Conservation (phyloP, 2,113 vertebrate species). For the Spea multiplicata region DNA sequence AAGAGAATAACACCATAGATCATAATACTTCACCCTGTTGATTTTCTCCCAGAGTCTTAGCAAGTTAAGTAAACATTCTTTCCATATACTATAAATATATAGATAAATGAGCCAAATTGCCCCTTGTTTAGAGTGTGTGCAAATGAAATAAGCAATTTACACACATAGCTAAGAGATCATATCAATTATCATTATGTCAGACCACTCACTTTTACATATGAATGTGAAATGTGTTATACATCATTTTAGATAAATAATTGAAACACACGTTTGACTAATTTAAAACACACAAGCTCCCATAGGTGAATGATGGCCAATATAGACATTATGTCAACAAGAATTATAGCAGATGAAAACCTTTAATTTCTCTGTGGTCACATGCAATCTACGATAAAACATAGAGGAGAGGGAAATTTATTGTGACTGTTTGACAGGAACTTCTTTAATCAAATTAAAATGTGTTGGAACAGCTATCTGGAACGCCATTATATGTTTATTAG, state of each 20-base stretch:
- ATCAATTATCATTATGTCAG: slow-evolving; percentile 9
- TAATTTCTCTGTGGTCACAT: slow-evolving; percentile 4
- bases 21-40: not conserved
- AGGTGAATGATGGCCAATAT: slow-evolving; percentile 16
- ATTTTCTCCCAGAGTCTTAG: not conserved
- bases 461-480: slow-evolving; percentile 22
- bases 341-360: slow-evolving; percentile 10
- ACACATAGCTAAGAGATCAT: slow-evolving; percentile 2
- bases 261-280: slow-evolving; percentile 24
- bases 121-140: slow-evolving; percentile 12
- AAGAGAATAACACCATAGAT: not conserved
- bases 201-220: slow-evolving; percentile 5
- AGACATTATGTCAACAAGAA: not conserved
- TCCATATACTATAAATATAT: slow-evolving; percentile 7
- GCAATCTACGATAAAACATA: not conserved
- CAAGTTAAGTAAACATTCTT: not conserved
- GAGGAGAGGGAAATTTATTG: slow-evolving; percentile 24
- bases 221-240: slow-evolving; percentile 21
- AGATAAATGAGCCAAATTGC: slow-evolving; percentile 4
- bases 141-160: slow-evolving; percentile 14
- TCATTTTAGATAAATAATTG: slow-evolving; percentile 21
- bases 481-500: slow-evolving; percentile 13
- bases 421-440: slow-evolving; percentile 10
- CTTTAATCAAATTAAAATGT: slow-evolving; percentile 35
- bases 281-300: slow-evolving; percentile 35